phyloP scores from a whole-genome alignment of 2,797 vertebrate genomes.

The Molossus molossus region DNA sequence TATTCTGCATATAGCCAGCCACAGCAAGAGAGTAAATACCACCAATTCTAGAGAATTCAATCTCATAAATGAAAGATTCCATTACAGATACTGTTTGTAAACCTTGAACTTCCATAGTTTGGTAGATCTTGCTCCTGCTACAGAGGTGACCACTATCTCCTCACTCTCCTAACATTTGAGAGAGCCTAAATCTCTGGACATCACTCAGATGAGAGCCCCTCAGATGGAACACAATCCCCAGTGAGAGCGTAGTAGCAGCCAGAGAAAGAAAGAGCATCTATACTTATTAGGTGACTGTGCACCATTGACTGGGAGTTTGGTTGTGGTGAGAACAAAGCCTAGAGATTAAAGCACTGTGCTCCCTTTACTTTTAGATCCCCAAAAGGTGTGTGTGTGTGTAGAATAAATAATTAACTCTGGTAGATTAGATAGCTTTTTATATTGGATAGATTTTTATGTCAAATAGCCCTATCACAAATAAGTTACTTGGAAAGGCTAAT shows the following conservation, averaged over 20 bases:
- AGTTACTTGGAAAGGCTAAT: constrained; percentile 40
- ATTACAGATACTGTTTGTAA: not conserved
- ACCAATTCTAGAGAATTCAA: not conserved
- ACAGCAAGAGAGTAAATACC: not conserved
- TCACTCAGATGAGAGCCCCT: not conserved
- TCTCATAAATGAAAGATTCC: not conserved
- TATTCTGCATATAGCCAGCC: not conserved
- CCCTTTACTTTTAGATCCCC: not conserved
- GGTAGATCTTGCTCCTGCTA: not conserved
- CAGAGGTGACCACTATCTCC: not conserved
- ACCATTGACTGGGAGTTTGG: not conserved
- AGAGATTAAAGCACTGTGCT: not conserved
- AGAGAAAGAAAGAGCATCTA: not conserved
- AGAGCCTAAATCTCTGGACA: not conserved
- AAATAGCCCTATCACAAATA: not conserved
- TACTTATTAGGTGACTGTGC: not conserved
- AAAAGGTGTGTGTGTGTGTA: not conserved
- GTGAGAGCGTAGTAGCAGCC: not conserved
- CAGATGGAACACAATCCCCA: not conserved
- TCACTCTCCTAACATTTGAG: not conserved
- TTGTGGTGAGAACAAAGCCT: not conserved
- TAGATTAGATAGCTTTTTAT: not conserved
- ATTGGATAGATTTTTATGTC: constrained; percentile 30
- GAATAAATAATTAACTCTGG: not conserved
- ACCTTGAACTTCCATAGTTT: not conserved